Evolutionary conservation across 1,140 invertebrate species (phyloP), one percentile per base, ranked within the genome.

Genomic region (Sitobion miscanthi): DNA sequence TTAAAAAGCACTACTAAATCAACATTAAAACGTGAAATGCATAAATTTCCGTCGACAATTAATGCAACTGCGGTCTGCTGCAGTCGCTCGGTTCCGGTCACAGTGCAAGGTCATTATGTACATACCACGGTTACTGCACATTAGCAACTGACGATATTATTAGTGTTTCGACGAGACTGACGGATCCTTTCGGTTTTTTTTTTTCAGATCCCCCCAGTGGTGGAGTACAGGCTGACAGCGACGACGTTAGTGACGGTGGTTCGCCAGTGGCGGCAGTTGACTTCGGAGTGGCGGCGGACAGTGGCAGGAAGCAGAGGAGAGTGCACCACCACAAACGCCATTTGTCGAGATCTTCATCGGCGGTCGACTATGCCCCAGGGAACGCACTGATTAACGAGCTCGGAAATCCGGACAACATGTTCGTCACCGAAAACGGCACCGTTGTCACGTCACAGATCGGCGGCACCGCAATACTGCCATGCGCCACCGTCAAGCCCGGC

Each of bases 361-460:
- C 11, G 30, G 90, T 49, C 30, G 49, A 54, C 77, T 45, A 85
- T 85, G 49, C 69, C 91, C 77, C 49, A 9, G 49, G 49, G 42
- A 86, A 93, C 52, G 69, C 69, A 35, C 49, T 93, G 45, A 86
- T 86, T 57, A 93, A 93, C 49, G 91, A 93, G n/a, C 45, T 93
- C n/a, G 91, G 49, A n/a, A 57, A 54, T 54, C 49, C 91, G 47
- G 77, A 54, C n/a, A 93, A 93, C 82, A 93, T 93, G 83, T 98
- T 98, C 95, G 96, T 96, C 83, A 98, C 97, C 38, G 96, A 97
- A 94, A 98, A 98, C 95, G 97, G 97, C 93, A 98, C 97, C 2
- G 95, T 97, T 69, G 96, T 98, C 94, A 97, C 96, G 45, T 97
- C 97, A 93, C 98, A 98, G 95, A 97, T 97, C 86, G 97, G 97